Base-by-base conservation (phyloP, 2,888 invertebrate species). In the Thereva unica region DNA sequence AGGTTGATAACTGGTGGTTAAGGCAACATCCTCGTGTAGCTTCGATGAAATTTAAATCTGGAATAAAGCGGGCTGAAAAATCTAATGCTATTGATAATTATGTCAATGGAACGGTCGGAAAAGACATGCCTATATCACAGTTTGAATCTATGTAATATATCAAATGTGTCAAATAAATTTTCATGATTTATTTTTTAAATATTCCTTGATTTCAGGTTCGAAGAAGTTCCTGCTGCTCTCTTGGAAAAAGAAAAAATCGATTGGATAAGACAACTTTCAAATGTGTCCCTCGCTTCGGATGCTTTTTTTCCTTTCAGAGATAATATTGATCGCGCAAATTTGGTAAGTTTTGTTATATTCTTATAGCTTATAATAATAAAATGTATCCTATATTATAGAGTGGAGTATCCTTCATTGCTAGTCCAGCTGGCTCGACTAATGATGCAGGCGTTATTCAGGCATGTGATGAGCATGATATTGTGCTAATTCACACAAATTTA, bases 301-400 rank as follows among this genome's bases (percentile, higher is more conserved):
- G 98, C 97, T 0, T 99, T 98, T 85, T 97, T 99, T 84, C 98
- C 98, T 38, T 98, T 98, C 86, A 85, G 97, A 72, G 98, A 99
- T 78, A 98, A 97, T 76, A 90, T 99, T 66, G 97, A 98, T 78
- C 85, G 97, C 71, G 96, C 97, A 54, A 84, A 86, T 72, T 87
- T 93, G 88, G 96, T 96, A 45, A 38, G 8, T n/a, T 3, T 65
- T 35, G 8, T 44, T 57, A 40, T 4, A n/a, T 34, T 54, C 45
- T 34, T 7, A 9, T 23, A 5, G 12, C 12, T 6, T 10, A 42
- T 44, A 10, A 8, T 38, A 1, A 50, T 54, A 34, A 4, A 4
- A 4, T 35, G 44, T 63, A 10, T 12, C 8, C 52, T 8, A 65
- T 68, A 56, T 78, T 80, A 50, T 84, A 97, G 97, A 93, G 93